Conservation (phyloP, 2,888 invertebrate species). For the Cerceris rybyensis region DNA sequence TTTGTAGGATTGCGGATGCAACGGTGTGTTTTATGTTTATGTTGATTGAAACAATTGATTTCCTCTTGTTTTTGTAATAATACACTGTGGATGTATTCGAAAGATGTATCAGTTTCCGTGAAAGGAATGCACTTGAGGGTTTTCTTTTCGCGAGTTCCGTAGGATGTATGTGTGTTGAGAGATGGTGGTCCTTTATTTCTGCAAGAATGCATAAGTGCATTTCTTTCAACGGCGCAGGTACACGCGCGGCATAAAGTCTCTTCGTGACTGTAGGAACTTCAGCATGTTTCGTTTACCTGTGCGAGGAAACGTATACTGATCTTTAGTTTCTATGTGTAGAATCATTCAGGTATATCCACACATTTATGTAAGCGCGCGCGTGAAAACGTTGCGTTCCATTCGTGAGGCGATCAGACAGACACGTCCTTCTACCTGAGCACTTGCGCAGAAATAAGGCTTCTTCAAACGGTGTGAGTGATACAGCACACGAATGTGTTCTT, state of each 20-base stretch:
- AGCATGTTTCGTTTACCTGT: conserved; percentile 29
- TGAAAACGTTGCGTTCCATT: conserved; percentile 6
- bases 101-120: conserved; percentile 14
- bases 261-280: background rate
- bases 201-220: conserved; percentile 7
- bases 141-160: background rate
- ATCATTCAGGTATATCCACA: conserved; percentile 5
- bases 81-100: background rate
- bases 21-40: background rate
- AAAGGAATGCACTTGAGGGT: background rate
- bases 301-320: conserved; percentile 2
- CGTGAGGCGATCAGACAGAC: conserved; percentile 3
- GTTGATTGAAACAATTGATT: background rate
- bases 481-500: conserved; percentile 13
- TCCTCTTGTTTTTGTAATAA: background rate
- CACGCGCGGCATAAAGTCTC: background rate
- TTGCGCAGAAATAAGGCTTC: conserved; percentile 23
- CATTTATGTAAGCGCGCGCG: conserved; percentile 1
- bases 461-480: conserved; percentile 5
- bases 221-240: background rate
- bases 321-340: conserved; percentile 1
- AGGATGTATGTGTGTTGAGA: background rate
- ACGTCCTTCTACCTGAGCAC: conserved; percentile 24
- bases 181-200: background rate
- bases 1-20: conserved; percentile 19